Percentiles rank a stretch among this genome's conserved stretches.
Conservation (phyloP, 2,888 invertebrate species). For the Lepidocyrtoides sp. region DNA sequence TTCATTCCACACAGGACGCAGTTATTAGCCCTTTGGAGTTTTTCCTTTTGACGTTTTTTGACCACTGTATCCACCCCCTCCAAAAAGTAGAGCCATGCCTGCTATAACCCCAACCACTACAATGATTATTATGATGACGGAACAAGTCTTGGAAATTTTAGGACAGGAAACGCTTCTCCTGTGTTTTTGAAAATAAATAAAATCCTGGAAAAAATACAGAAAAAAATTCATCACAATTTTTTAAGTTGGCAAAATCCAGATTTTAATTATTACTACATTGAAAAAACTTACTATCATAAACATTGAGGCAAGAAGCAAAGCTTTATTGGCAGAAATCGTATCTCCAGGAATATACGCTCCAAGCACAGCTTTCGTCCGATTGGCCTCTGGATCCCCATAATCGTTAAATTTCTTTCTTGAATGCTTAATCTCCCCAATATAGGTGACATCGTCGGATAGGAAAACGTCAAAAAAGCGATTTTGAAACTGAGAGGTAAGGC, state of each 20-base stretch:
- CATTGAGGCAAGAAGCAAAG: conserved; percentile 76
- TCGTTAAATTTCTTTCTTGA: conserved; percentile 73
- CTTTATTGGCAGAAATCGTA: conserved; percentile 79
- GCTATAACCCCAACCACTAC: conserved; percentile 69
- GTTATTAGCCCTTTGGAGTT: conserved; percentile 64
- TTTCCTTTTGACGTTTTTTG: conserved; percentile 53
- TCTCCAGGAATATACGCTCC: conserved; percentile 78
- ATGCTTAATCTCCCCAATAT: conserved; percentile 75
- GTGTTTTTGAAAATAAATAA: conserved; percentile 78
- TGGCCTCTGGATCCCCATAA: conserved; percentile 71
- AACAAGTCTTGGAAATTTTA: conserved; percentile 81
- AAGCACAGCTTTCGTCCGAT: conserved; percentile 61
- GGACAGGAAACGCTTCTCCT: conserved; percentile 57
- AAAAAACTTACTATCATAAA: conserved; percentile 79
- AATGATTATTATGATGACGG: conserved; percentile 77
- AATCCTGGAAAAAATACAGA: conserved; percentile 67
- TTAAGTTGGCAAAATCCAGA: no score
- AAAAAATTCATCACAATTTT: background rate
- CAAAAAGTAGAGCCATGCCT: conserved; percentile 74
- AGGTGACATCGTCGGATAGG: conserved; percentile 78
- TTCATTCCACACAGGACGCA: no score
- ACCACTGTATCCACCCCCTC: conserved; percentile 81
- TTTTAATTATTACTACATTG: no score
- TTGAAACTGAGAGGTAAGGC: conserved; percentile 59
- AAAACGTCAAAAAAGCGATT: conserved; percentile 69